Evolutionary conservation across 2,888 invertebrate genomes (phyloP), one percentile per base, ranked within the genome.

Genomic region (Ormyrus thymus): DNA sequence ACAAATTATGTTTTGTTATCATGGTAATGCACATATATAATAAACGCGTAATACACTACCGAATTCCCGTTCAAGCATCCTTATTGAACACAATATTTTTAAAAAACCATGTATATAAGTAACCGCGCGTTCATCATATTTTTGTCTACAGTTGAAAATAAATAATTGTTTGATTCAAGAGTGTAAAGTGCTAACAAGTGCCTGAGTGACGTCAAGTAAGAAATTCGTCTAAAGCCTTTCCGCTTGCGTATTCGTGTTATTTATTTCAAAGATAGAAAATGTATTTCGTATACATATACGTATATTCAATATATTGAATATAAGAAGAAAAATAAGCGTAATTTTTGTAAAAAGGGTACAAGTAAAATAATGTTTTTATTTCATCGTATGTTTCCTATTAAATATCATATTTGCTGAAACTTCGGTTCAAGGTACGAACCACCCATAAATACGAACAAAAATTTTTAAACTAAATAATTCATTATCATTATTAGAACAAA

Each of bases 71-170:
- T 50, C 2, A 83, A 84, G 82, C 79, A 82, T 85, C 83, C 81
- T 86, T 83, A 81, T 84, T 81, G 82, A 78, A 83, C 81, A 80
- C 83, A 70, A 80, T 81, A 29, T 80, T 85, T 85, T 87, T 84
- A 84, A 83, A 84, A 81, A 85, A 82, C 83, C 85, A 85, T 85
- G 84, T 83, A 84, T 72, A 81, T 78, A 82, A 65, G 82, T 74
- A 80, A 69, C 56, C 59, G 70, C 79, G 84, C 84, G 84, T 86
- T 87, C 86, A 85, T 87, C 85, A 86, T 87, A 86, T 87, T 87
- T 86, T 86, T 84, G 82, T 83, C 81, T 81, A 70, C 72, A 15
- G 51, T 71, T 64, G 45, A 69, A 74, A 68, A 48, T 78, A 29
- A 70, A 2, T 59, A 13, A 62, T 73, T 11, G 53, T 66, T 78